phyloP scores from a whole-genome alignment of 2,888 invertebrate species.

The Meliscaeva auricollis region DNA sequence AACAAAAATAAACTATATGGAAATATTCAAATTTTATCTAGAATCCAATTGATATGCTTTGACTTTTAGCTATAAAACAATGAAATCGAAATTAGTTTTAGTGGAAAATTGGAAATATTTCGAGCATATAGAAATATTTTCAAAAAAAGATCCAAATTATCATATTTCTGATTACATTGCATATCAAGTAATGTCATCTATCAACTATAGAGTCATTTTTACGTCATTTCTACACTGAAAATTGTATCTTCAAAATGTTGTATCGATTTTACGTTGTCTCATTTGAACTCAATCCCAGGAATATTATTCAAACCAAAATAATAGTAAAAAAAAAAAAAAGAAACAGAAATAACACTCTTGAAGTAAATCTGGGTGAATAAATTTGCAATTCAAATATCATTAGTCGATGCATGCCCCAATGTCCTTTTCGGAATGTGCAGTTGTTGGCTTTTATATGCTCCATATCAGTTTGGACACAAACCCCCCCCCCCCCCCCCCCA shows the following conservation, averaged over 20 bases:
- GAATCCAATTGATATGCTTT: too few species aligned
- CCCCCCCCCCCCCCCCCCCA: conserved; percentile 13
- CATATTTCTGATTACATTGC: conserved; percentile 61
- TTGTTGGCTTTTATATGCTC: conserved; percentile 57
- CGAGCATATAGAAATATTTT: too few species aligned
- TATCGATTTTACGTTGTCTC: conserved; percentile 19
- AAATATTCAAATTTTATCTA: too few species aligned
- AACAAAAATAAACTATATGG: too few species aligned
- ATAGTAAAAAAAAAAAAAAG: not conserved
- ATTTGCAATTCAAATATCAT: conserved; percentile 66
- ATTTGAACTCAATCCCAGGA: not conserved
- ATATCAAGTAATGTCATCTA: conserved; percentile 60
- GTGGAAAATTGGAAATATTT: too few species aligned
- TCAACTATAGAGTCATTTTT: conserved; percentile 4
- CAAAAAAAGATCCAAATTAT: too few species aligned
- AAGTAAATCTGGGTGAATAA: conserved; percentile 40
- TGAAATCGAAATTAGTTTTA: too few species aligned
- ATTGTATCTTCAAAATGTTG: conserved; percentile 24
- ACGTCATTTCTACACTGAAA: not conserved
- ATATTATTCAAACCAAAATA: conserved; percentile 31
- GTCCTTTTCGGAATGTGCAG: conserved; percentile 22
- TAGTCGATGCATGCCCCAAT: conserved; percentile 51
- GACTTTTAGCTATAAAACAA: too few species aligned
- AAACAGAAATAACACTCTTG: conserved; percentile 7
- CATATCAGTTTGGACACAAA: conserved; percentile 27